Evolutionary conservation across 1,140 invertebrate genomes (phyloP), one percentile per base, ranked within the genome.

Genomic region (Drosophila saltans): DNA sequence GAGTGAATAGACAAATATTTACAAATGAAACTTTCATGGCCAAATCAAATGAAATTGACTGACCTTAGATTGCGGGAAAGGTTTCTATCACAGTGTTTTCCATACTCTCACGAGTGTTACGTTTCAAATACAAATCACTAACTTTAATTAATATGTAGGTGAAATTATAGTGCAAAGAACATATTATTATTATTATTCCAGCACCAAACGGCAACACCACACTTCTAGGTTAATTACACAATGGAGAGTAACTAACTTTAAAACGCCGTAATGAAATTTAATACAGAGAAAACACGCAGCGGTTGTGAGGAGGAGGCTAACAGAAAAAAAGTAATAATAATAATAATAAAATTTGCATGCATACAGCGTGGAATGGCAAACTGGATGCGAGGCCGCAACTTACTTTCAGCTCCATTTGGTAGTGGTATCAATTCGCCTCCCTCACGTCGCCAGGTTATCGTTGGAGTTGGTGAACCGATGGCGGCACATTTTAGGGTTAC

Each of bases 401-500:
- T 93, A 95, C 95, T 94, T 93, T 95, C 94, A 58, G 93, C 88
- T 11, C 93, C 94, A 30, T 94, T 94, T 48, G 93, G 94, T 33
- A 96, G 90, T 16, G 94, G 93, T 91, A 97, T 96, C 57, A 92
- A 80, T 74, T 96, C 94, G 5, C 96, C 95, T 68, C 95, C 95
- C 92, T 98, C 97, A 52, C 96, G 94, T 63, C 96, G 94, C 97
- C 97, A 98, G 33, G 95, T 95, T 65, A 97, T 96, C 59, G 94
- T 95, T 0, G 97, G 97, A 16, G 94, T 93, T 6, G 97, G 97
- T 24, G 96, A 96, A 24, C 97, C 97, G 63, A 94, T 95, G 0
- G 96, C 96, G 2, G 95, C 95, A 84, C 97, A 98, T 69, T 94
- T 94, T 58, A 98, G 93, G 28, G 96, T 96, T 9, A 97, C 96